Conservation (phyloP, 2,113 vertebrate genomes). For the Thermophis baileyi region DNA sequence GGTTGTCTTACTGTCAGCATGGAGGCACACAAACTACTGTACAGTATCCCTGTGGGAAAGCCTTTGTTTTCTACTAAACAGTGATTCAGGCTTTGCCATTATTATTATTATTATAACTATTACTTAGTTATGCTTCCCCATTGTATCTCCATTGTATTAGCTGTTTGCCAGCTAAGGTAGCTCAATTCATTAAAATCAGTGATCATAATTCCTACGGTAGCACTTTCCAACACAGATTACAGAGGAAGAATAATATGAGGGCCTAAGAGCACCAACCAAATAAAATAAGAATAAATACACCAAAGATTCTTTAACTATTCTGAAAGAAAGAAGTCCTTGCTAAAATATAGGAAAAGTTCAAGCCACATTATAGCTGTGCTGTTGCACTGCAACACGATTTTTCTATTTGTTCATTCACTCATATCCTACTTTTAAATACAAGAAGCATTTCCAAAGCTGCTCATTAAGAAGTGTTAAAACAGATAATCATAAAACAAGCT, state of each 20-base stretch:
- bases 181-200: slow-evolving; percentile 28
- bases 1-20: slow-evolving; percentile 44
- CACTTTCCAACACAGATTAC: neutral
- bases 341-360: neutral
- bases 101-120: slow-evolving; percentile 17
- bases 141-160: slow-evolving; percentile 30
- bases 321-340: neutral
- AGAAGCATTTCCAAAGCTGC: neutral
- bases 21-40: slow-evolving; percentile 50
- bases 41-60: slow-evolving; percentile 46
- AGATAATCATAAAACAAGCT: neutral
- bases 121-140: neutral
- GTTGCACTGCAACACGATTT: neutral
- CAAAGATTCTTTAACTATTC: neutral
- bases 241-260: neutral
- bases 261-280: neutral
- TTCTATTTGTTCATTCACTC: neutral
- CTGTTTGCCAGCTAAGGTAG: slow-evolving; percentile 18
- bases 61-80: slow-evolving; percentile 51
- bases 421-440: neutral
- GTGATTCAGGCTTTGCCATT: slow-evolving; percentile 5
- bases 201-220: neutral
- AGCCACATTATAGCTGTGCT: neutral
- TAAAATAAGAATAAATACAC: neutral
- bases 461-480: neutral